These are phyloP conservation scores for Leucophenga varia DNA, from an alignment of 1,140 invertebrate genomes.

Conservation along the genomic window DNA sequence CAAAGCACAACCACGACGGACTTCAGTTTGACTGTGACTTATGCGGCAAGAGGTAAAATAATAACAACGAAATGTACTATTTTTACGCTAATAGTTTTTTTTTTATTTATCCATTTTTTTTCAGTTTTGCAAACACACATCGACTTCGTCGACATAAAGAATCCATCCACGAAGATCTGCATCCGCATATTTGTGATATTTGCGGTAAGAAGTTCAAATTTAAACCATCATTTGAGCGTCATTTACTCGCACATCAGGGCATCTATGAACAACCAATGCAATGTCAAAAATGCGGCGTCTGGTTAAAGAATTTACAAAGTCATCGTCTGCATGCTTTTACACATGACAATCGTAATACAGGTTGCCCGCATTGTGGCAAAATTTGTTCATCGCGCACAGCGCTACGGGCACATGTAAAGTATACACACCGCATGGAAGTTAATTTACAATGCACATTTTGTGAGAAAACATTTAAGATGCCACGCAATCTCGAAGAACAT, in stretches of 20 bases:
- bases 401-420: conserved; percentile 39
- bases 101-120: neutral
- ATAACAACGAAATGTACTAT: conserved; percentile 5
- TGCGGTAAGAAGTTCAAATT: conserved; percentile 51
- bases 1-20: conserved; percentile 41
- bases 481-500: conserved; percentile 47
- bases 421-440: conserved; percentile 40
- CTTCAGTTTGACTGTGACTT: conserved; percentile 40
- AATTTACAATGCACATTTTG: conserved; percentile 47
- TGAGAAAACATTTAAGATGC: conserved; percentile 47
- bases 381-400: conserved; percentile 36
- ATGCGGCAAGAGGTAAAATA: conserved; percentile 43
- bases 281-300: conserved; percentile 38
- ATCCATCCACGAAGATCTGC: conserved; percentile 43
- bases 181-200: conserved; percentile 45
- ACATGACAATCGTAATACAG: conserved; percentile 34
- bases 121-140: conserved; percentile 38
- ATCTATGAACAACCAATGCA: conserved; percentile 39
- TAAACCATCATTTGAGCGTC: conserved; percentile 45
- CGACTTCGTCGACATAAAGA: conserved; percentile 40
- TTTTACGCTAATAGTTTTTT: neutral
- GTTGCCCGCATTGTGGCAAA: conserved; percentile 40
- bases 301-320: conserved; percentile 46
- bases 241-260: conserved; percentile 42
- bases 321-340: conserved; percentile 39